These are phyloP conservation scores for Pangasius macronema DNA, from an alignment of 2,797 vertebrate genomes.

Conservation along the genomic window DNA sequence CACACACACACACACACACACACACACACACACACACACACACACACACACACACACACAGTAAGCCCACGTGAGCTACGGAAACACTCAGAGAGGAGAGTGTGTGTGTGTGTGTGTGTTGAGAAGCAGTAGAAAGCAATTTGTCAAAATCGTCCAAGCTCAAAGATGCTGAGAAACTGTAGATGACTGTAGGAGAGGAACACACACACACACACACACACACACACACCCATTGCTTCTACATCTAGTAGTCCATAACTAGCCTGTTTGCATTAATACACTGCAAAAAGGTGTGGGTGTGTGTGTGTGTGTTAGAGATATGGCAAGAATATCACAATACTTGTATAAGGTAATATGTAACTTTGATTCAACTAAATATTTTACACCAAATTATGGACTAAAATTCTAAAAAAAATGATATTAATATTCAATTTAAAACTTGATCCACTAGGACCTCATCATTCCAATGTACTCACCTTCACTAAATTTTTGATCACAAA, in stretches of 20 bases:
- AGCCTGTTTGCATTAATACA: background rate
- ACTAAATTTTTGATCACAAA: background rate
- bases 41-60: too few relatives aligned
- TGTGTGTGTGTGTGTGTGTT: background rate
- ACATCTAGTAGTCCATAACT: background rate
- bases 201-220: too few relatives aligned
- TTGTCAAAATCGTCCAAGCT: background rate
- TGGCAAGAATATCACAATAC: background rate
- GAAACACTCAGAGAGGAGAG: background rate
- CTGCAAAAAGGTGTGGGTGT: background rate
- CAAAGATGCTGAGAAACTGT: background rate
- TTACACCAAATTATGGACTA: background rate
- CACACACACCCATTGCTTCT: background rate
- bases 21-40: too few relatives aligned
- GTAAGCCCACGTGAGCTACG: too few relatives aligned
- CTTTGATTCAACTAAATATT: background rate
- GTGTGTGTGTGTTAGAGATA: background rate
- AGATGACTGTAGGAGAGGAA: background rate
- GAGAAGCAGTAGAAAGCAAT: background rate
- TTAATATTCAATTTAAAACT: background rate
- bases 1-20: too few relatives aligned
- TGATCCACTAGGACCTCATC: background rate
- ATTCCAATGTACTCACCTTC: background rate
- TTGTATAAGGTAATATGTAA: background rate
- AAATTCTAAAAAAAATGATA: background rate